These are phyloP conservation scores for Rhea americana DNA, from an alignment of 2,113 vertebrate species.

Conservation along the genomic window DNA sequence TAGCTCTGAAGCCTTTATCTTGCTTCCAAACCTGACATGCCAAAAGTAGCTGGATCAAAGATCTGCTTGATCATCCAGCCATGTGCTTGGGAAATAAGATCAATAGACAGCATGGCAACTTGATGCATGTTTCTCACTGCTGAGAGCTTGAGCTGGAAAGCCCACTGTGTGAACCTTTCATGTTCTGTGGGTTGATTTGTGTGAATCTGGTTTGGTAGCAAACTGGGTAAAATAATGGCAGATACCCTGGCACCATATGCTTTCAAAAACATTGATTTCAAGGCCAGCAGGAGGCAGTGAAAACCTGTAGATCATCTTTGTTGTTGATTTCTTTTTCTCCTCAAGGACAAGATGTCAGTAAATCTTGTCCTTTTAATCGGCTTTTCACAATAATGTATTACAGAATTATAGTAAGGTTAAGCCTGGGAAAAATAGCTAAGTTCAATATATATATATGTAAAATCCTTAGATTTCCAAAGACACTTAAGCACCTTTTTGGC, in stretches of 20 bases:
- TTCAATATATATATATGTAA: neutral
- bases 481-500: constrained; percentile 1
- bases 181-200: neutral
- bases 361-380: constrained; percentile 47
- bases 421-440: constrained; percentile 46
- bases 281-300: constrained; percentile 27
- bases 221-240: neutral
- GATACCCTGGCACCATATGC: neutral
- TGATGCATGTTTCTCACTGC: neutral
- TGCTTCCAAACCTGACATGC: neutral
- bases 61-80: constrained; percentile 13
- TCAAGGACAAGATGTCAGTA: neutral
- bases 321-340: neutral
- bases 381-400: constrained; percentile 41
- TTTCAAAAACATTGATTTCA: neutral
- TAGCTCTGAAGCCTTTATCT: neutral
- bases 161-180: fast-evolving
- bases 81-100: neutral
- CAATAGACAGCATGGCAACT: neutral
- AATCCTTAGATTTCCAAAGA: constrained; percentile 51
- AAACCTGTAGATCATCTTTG: constrained; percentile 22
- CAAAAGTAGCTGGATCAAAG: constrained; percentile 21
- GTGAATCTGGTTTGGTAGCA: neutral
- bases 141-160: neutral
- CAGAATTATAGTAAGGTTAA: constrained; percentile 52